phyloP scores from a whole-genome alignment of 2,888 invertebrate genomes.

The Euclidia mi region DNA sequence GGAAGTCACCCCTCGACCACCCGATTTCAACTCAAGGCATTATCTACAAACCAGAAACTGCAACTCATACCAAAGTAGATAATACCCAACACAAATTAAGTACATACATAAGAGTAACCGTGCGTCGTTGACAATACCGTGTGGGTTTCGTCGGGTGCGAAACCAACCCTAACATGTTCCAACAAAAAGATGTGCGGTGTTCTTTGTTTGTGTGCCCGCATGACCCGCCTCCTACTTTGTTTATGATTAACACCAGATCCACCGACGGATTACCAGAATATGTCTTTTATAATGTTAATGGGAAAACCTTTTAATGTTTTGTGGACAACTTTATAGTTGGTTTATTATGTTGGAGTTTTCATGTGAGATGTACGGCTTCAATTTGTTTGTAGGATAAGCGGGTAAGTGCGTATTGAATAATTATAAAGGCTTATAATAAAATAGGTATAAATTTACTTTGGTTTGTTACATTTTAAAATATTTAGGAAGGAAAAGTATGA shows the following conservation, averaged over 20 bases:
- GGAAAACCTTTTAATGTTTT: not conserved
- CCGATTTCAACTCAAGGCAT: too few species aligned
- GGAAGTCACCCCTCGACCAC: too few species aligned
- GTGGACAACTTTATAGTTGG: not conserved
- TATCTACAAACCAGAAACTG: too few species aligned
- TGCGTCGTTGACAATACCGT: not conserved
- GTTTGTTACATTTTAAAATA: too few species aligned
- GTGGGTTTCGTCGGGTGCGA: not conserved
- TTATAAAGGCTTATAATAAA: too few species aligned
- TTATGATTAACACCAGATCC: slow-evolving; percentile 57
- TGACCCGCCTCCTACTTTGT: slow-evolving; percentile 59
- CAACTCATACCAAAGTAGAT: not conserved
- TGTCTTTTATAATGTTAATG: slow-evolving; percentile 15
- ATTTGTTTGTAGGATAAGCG: too few species aligned
- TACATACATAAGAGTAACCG: not conserved
- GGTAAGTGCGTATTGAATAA: too few species aligned
- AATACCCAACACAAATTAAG: not conserved
- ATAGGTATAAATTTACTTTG: too few species aligned
- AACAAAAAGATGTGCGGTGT: slow-evolving; percentile 63
- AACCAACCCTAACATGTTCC: slow-evolving; percentile 8
- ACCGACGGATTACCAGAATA: slow-evolving; percentile 34
- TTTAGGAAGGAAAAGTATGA: too few species aligned
- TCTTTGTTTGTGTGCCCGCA: slow-evolving; percentile 79
- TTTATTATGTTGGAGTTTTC: too few species aligned
- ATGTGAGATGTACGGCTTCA: too few species aligned